A percentile compares a stretch with the other conserved stretches of the same genome.
phyloP scores from a whole-genome alignment of 1,140 invertebrate species.

The Drosophila chauvacae region DNA sequence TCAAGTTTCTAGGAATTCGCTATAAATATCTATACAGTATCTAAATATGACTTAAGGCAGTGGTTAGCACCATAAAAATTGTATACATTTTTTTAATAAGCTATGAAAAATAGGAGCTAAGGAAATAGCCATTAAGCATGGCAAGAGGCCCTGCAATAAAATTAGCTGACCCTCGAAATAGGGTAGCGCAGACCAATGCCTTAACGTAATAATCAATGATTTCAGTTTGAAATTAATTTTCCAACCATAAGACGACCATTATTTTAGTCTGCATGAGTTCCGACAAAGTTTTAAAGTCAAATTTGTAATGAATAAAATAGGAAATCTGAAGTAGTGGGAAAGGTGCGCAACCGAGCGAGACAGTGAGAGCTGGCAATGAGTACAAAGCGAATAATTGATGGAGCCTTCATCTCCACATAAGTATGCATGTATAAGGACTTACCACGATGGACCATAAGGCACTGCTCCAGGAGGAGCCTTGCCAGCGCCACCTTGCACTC shows the following conservation, averaged over 20 bases:
- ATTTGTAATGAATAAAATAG: conserved; percentile 5
- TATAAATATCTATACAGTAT: no score
- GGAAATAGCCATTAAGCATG: no score
- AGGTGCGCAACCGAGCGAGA: conserved; percentile 29
- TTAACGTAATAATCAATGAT: no score
- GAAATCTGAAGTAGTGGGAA: neutral
- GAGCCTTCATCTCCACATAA: neutral
- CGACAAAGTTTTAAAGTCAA: neutral
- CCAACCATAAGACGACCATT: neutral
- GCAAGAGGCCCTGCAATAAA: no score
- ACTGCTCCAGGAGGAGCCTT: conserved; percentile 63
- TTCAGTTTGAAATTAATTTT: neutral
- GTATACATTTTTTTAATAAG: no score
- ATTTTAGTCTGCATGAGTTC: neutral
- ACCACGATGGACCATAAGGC: conserved; percentile 69
- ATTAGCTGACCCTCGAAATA: no score
- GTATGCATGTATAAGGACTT: conserved; percentile 1
- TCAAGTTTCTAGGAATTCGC: no score
- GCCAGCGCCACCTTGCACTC: conserved; percentile 66
- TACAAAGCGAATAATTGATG: conserved; percentile 22
- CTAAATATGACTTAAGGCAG: no score
- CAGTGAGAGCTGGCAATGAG: conserved; percentile 38
- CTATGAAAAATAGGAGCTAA: no score
- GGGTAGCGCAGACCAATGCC: no score
- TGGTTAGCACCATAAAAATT: no score